These are phyloP conservation scores for Megaceryle alcyon DNA, from an alignment of 2,797 vertebrate species.

Conservation along the genomic window DNA sequence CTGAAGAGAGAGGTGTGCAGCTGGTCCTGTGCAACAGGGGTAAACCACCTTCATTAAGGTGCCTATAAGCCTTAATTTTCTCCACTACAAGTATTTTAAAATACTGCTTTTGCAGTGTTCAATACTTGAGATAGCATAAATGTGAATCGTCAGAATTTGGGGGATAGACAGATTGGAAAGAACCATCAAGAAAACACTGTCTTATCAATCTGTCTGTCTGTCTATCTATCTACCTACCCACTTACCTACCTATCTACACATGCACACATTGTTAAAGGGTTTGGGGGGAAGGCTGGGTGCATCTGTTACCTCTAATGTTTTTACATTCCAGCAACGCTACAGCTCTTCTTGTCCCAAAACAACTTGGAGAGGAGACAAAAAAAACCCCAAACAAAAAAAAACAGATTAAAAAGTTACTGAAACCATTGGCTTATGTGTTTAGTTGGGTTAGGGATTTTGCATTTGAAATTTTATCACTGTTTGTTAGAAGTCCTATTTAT, in stretches of 20 bases:
- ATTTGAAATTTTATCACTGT: neutral
- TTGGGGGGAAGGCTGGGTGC: neutral
- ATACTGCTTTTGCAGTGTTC: neutral
- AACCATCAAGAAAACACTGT: neutral
- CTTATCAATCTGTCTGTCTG: no score
- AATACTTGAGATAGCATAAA: neutral
- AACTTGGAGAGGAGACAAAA: neutral
- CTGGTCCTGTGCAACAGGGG: neutral
- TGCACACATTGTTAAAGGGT: neutral
- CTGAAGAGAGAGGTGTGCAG: neutral
- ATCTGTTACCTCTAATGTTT: neutral
- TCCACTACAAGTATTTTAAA: neutral
- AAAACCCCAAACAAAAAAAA: no score
- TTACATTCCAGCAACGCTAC: neutral
- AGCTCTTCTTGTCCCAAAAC: neutral
- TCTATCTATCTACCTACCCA: no score
- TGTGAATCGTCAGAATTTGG: neutral
- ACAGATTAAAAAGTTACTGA: neutral
- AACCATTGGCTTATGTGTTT: neutral
- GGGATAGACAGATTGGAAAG: neutral
- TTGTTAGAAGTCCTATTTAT: slow-evolving; percentile 43
- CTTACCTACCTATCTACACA: no score
- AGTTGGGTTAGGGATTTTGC: neutral
- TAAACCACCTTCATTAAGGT: neutral
- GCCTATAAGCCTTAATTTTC: neutral